Percentiles rank a stretch among this genome's conserved stretches.
These are phyloP conservation scores for Subanguina moxae DNA, from an alignment of 1,140 invertebrate genomes.

Conservation along the genomic window DNA sequence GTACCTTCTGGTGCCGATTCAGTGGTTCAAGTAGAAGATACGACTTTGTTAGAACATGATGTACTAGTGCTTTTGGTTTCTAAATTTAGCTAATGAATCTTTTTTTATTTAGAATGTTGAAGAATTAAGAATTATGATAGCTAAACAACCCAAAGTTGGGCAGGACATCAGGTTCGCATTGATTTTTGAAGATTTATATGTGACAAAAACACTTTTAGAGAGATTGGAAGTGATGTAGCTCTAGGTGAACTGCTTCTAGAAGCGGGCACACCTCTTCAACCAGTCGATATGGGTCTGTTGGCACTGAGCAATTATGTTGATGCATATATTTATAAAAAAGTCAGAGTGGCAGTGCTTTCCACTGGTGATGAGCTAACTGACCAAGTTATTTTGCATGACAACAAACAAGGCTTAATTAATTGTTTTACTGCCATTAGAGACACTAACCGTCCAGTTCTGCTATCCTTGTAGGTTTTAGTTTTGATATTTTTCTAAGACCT, in stretches of 20 bases:
- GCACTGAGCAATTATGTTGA: conserved; percentile 15
- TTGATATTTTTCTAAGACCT: too few species aligned
- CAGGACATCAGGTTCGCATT: conserved; percentile 39
- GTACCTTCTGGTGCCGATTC: conserved; percentile 46
- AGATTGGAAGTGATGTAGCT: conserved; percentile 40
- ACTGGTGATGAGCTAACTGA: conserved; percentile 44
- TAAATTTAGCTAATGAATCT: neutral
- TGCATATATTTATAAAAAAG: conserved; percentile 27
- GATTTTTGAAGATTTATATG: too few species aligned
- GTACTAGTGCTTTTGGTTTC: conserved; percentile 21
- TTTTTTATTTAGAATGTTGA: conserved; percentile 31
- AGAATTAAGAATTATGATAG: conserved; percentile 40
- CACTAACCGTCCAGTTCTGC: conserved; percentile 45
- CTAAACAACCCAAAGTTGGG: conserved; percentile 14
- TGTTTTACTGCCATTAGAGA: conserved; percentile 28
- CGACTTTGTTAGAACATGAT: conserved; percentile 35
- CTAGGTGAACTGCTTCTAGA: conserved; percentile 34
- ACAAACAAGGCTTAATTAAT: too few species aligned
- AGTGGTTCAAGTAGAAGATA: conserved; percentile 46
- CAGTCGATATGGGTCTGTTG: conserved; percentile 39
- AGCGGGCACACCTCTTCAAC: conserved; percentile 15
- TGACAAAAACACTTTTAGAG: conserved; percentile 21
- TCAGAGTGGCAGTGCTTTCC: conserved; percentile 39
- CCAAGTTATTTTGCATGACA: neutral
- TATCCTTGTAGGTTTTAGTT: conserved; percentile 11